These are phyloP conservation scores for Galendromus occidentalis DNA, from an alignment of 1,140 invertebrate genomes.

Conservation along the genomic window DNA sequence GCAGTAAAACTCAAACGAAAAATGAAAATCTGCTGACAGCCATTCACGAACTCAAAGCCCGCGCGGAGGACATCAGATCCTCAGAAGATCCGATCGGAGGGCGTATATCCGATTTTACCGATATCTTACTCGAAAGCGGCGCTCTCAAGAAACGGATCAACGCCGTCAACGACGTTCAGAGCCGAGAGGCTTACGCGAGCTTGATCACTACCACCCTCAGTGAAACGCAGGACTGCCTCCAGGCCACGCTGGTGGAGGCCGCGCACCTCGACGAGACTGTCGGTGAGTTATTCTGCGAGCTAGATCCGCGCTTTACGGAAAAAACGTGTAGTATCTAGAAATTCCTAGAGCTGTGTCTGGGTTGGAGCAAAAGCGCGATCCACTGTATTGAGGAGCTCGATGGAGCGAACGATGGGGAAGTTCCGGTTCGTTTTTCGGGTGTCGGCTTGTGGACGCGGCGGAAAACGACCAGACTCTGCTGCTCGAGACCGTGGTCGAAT, in stretches of 20 bases:
- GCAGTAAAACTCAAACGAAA: no score
- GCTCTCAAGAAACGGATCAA: background rate
- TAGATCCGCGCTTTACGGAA: no score
- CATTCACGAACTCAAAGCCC: background rate
- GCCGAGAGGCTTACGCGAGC: background rate
- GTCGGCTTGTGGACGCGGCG: no score
- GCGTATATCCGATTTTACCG: background rate
- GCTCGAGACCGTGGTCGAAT: no score
- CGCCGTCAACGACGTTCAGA: background rate
- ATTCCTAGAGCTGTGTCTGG: no score
- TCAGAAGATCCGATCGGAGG: background rate
- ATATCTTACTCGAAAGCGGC: background rate
- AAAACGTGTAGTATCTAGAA: no score
- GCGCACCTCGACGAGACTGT: background rate
- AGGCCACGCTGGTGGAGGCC: background rate
- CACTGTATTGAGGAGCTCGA: no score
- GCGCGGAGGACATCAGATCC: background rate
- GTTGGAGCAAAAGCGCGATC: no score
- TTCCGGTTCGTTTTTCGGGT: no score
- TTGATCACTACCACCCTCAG: background rate
- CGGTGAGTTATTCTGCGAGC: background rate
- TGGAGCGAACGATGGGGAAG: no score
- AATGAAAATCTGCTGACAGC: background rate
- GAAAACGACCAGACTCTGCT: no score
- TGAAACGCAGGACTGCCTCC: slow-evolving; percentile 5